Evolutionary conservation across 2,888 invertebrate species (phyloP).

Genomic region (Euzetes globulus): DNA sequence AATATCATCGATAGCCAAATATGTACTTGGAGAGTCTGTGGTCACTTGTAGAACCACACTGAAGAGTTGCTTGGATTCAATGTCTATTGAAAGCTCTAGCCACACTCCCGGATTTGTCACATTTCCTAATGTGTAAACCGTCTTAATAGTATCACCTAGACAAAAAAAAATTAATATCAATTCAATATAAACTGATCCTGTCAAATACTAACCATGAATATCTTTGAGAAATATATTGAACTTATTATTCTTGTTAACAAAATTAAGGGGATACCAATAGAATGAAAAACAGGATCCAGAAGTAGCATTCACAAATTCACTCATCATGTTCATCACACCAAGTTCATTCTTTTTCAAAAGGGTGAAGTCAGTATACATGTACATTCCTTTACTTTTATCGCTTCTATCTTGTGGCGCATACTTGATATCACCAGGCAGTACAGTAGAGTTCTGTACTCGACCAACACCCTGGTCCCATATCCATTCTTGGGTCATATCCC

Average conservation of each 20-base stretch:
- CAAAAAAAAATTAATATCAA: neutral
- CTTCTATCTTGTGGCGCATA: neutral
- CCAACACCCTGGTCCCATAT: neutral
- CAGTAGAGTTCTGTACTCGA: neutral
- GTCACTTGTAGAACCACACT: neutral
- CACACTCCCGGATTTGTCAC: neutral
- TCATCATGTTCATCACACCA: neutral
- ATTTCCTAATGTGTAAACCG: neutral
- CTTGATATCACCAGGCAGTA: neutral
- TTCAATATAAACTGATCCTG: neutral
- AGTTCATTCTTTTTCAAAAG: too few relatives aligned
- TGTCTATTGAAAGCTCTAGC: neutral
- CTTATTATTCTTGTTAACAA: neutral
- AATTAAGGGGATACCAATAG: neutral
- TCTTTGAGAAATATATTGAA: neutral
- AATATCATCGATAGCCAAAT: neutral
- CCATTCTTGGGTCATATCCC: neutral
- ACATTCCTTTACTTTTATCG: neutral
- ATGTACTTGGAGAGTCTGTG: neutral
- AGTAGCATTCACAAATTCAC: neutral
- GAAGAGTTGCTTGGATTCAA: neutral
- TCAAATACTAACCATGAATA: neutral
- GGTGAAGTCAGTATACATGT: conserved; percentile 6
- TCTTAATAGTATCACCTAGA: neutral
- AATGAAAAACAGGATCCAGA: neutral